Conservation (phyloP, 2,888 invertebrate genomes). For the Chrysodeixis includens region DNA sequence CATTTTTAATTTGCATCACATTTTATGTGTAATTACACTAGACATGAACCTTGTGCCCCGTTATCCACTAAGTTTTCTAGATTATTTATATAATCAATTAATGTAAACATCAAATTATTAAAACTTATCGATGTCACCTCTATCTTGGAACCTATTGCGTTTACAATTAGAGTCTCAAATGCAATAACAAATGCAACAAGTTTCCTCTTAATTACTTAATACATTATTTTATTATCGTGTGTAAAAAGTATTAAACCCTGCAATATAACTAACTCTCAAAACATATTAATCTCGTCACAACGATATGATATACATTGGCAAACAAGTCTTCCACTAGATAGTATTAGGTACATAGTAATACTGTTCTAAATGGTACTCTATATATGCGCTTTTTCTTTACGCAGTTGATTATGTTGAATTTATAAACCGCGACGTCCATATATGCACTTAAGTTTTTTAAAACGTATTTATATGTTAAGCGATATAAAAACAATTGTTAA, state of each 20-base stretch:
- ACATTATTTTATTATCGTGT: no score
- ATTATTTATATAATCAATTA: background rate
- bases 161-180: no score
- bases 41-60: background rate
- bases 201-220: no score
- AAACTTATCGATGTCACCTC: background rate
- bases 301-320: no score
- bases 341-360: no score
- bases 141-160: background rate
- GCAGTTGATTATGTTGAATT: background rate
- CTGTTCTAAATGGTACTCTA: no score
- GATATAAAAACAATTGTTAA: slow-evolving; percentile 12
- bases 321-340: no score
- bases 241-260: no score
- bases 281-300: no score
- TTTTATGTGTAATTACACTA: background rate
- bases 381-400: no score
- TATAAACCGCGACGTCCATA: background rate
- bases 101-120: background rate
- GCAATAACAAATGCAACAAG: no score
- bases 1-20: background rate
- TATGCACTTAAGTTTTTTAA: background rate
- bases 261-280: no score
- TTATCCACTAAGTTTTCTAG: background rate
- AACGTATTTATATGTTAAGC: background rate